These are phyloP conservation scores for Acrobasis repandana DNA, from an alignment of 2,888 invertebrate genomes.

Conservation along the genomic window DNA sequence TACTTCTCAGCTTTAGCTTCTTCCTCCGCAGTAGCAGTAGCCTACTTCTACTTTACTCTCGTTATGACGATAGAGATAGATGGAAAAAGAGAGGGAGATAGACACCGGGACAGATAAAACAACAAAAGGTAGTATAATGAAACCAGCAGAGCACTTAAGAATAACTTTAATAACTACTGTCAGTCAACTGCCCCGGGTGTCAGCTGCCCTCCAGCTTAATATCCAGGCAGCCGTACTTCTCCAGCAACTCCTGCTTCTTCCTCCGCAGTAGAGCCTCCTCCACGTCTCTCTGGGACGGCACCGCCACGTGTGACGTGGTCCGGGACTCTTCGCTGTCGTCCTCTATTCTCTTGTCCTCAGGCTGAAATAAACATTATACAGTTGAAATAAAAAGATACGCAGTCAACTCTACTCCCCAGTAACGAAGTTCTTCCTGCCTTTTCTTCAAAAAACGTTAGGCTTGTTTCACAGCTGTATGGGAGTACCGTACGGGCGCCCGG, in stretches of 20 bases:
- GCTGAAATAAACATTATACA: too few relatives aligned
- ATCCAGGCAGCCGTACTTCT: slow-evolving; percentile 87
- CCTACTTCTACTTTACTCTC: too few relatives aligned
- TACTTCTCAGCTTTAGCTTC: slow-evolving; percentile 97
- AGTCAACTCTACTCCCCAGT: too few relatives aligned
- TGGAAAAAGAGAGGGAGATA: too few relatives aligned
- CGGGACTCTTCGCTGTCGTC: slow-evolving; percentile 54
- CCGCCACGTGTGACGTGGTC: slow-evolving; percentile 88
- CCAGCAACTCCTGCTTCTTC: slow-evolving; percentile 95
- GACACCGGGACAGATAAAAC: too few relatives aligned
- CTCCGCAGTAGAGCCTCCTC: slow-evolving; percentile 94
- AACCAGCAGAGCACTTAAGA: slow-evolving; percentile 16
- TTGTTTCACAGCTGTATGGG: too few relatives aligned
- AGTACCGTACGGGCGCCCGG: too few relatives aligned
- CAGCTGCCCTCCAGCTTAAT: slow-evolving; percentile 70
- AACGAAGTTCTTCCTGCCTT: too few relatives aligned
- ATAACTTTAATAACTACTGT: slow-evolving; percentile 11
- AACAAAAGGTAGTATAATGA: not conserved
- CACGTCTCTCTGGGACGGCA: slow-evolving; percentile 97
- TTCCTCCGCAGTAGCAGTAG: slow-evolving; percentile 93
- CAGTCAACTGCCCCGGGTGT: slow-evolving; percentile 34
- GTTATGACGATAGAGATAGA: too few relatives aligned
- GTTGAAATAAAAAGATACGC: too few relatives aligned
- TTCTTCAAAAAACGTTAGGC: too few relatives aligned
- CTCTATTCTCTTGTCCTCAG: slow-evolving; percentile 69